Evolutionary conservation across 2,797 vertebrate genomes (phyloP), one percentile per base, ranked within the genome.

Genomic region (Netta rufina): DNA sequence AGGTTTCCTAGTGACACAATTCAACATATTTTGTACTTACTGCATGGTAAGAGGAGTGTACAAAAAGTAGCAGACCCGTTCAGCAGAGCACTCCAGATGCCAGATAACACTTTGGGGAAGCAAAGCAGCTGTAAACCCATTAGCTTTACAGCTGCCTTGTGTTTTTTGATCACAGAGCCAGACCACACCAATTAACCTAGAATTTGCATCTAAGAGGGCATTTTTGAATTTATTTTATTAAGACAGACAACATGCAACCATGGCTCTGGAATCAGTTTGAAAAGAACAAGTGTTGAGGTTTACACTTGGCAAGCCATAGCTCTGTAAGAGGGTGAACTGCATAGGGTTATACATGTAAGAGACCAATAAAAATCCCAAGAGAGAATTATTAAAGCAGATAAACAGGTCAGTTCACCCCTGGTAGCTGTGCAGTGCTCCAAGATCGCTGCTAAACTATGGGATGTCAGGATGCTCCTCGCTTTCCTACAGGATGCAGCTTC

Each of bases 141-240:
- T 22, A 74, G 53, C 9, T 91, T 77, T 80, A 91, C 45, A 90
- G 51, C 21, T 83, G 36, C 66, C 25, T 91, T 84, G 24, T 76
- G 43, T 56, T 89, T 92, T 83, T 94, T 84, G 30, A 81, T 77
- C 25, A 51, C 43, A 80, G 36, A 84, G 60, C 38, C 70, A 94
- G 66, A 88, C 11, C 36, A 67, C 56, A 91, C 54, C n/a, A 76
- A 53, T 91, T 70, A 91, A 47, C 49, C n/a, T 38, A 75, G 51
- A 72, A 95, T 81, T 86, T 89, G n/a, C 53, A 87, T 66, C 47
- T 39, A 75, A 58, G 22, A 93, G 30, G 60, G 36, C 41, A 91
- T 87, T 92, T 91, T 64, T 56, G 28, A 51, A 79, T 54, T 74
- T 92, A 41, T 58, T 84, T 89, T 86, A 81, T 77, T 74, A 75